Percentiles rank a stretch among this genome's conserved stretches.
These are phyloP conservation scores for Sycophila sp. DNA, from an alignment of 1,140 invertebrate genomes.

Conservation along the genomic window DNA sequence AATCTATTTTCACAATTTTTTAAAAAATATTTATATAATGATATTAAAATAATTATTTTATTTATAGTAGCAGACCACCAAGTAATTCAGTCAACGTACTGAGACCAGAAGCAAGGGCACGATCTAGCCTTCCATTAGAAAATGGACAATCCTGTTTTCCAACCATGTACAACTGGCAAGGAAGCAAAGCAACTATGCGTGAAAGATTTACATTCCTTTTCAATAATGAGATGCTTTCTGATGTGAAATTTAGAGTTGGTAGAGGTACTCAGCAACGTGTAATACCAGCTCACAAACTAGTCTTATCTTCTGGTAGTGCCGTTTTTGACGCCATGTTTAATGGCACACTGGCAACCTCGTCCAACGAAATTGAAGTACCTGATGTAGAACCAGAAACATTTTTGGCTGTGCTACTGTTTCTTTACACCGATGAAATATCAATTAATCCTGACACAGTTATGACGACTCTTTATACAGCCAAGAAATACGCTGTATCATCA, in stretches of 20 bases:
- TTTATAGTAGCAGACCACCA: slow-evolving; percentile 52
- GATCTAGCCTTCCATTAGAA: slow-evolving; percentile 46
- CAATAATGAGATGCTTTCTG: slow-evolving; percentile 83
- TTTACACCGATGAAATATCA: slow-evolving; percentile 87
- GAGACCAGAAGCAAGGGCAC: slow-evolving; percentile 48
- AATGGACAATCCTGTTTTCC: slow-evolving; percentile 43
- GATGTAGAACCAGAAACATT: slow-evolving; percentile 87
- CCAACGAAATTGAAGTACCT: slow-evolving; percentile 81
- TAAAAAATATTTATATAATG: background rate
- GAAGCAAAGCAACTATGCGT: slow-evolving; percentile 78
- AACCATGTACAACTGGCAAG: slow-evolving; percentile 72
- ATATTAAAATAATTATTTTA: slow-evolving; percentile 6
- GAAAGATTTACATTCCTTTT: slow-evolving; percentile 83
- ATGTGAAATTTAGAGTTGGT: slow-evolving; percentile 84
- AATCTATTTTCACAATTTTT: no score
- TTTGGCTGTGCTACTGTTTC: slow-evolving; percentile 76
- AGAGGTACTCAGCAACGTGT: slow-evolving; percentile 75
- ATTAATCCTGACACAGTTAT: slow-evolving; percentile 89
- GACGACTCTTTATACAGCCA: slow-evolving; percentile 87
- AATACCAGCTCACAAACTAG: slow-evolving; percentile 87
- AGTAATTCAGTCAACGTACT: slow-evolving; percentile 53
- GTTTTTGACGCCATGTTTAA: slow-evolving; percentile 93
- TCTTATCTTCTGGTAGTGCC: slow-evolving; percentile 83
- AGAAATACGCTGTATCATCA: slow-evolving; percentile 87
- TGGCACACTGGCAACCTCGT: slow-evolving; percentile 74